These are phyloP conservation scores for Mesoclemmys tuberculata DNA, from an alignment of 2,113 vertebrate species.

Conservation along the genomic window DNA sequence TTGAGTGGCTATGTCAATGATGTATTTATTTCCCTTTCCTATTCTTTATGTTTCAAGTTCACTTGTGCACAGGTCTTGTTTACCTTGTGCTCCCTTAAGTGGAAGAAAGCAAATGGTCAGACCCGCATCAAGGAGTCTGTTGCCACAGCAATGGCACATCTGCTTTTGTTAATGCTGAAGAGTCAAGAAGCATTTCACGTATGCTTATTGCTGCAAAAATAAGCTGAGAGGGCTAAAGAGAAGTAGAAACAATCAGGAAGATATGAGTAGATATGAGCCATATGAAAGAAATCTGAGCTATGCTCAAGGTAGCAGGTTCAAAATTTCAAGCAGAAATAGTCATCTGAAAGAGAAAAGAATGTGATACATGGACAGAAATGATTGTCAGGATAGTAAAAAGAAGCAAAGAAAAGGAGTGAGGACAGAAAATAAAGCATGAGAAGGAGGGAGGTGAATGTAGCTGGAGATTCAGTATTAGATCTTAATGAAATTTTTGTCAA, in stretches of 20 bases:
- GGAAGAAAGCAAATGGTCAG: conserved; percentile 13
- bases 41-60: background rate
- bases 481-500: background rate
- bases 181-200: background rate
- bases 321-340: background rate
- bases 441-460: background rate
- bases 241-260: background rate
- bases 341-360: background rate
- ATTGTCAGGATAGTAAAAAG: background rate
- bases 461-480: background rate
- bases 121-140: fast-evolving
- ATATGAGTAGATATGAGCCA: background rate
- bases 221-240: background rate
- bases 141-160: background rate
- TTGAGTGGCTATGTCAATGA: background rate
- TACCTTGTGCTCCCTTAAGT: background rate
- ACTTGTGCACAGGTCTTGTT: background rate
- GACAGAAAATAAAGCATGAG: background rate
- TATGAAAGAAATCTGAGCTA: background rate
- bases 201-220: background rate
- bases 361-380: background rate
- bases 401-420: fast-evolving
- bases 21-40: background rate
- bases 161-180: conserved; percentile 8
- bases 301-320: fast-evolving